Conservation (phyloP, 2,113 vertebrate species). For the Pterocles gutturalis region DNA sequence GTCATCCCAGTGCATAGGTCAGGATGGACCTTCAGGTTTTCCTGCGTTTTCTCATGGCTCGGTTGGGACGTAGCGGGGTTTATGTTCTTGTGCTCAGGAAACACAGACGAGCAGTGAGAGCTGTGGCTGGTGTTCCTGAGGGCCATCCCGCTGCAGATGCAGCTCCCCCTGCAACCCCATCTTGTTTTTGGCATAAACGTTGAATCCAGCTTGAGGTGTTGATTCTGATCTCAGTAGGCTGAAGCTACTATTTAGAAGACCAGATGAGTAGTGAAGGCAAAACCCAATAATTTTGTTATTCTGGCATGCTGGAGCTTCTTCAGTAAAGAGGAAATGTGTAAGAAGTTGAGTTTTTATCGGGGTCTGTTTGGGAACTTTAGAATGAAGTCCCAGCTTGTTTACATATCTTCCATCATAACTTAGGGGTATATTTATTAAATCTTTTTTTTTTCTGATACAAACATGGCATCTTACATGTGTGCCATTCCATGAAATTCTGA, state of each 20-base stretch:
- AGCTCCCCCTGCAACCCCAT: not conserved
- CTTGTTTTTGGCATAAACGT: fast-evolving
- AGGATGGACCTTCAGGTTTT: not conserved
- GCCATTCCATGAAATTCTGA: not conserved
- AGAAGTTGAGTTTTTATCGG: not conserved
- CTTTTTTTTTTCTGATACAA: not conserved
- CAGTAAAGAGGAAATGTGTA: not conserved
- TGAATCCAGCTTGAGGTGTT: not conserved
- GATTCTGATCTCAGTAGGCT: not conserved
- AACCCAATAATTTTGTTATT: not conserved
- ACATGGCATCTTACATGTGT: not conserved
- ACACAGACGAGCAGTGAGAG: fast-evolving
- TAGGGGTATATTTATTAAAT: not conserved
- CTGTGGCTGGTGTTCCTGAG: not conserved
- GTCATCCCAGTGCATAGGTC: not conserved
- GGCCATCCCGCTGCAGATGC: not conserved
- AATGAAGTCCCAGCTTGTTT: not conserved
- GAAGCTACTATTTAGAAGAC: not conserved
- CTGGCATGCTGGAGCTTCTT: not conserved
- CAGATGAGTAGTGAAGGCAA: not conserved
- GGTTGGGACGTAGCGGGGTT: not conserved
- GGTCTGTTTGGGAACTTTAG: fast-evolving
- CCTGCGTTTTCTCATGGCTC: not conserved
- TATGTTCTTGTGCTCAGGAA: not conserved
- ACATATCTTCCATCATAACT: not conserved